Evolutionary conservation across 2,113 vertebrate genomes (phyloP).

Genomic region (Toxotes jaculatrix): DNA sequence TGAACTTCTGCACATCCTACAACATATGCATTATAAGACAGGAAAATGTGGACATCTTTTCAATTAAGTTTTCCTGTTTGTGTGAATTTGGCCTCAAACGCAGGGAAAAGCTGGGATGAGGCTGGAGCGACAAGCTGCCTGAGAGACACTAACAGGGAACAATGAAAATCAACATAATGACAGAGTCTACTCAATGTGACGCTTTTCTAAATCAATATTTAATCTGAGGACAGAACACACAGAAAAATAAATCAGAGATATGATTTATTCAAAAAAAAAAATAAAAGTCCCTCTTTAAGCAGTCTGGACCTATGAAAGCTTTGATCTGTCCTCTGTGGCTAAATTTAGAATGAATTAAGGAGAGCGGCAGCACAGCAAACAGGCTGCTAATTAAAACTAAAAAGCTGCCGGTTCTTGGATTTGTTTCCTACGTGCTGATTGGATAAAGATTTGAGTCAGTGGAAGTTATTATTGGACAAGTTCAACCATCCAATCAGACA

Average conservation of each 20-base stretch:
- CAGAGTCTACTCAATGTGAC: constrained; percentile 34
- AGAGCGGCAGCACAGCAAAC: not conserved
- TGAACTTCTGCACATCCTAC: constrained; percentile 48
- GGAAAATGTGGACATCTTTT: constrained; percentile 52
- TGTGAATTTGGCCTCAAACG: constrained; percentile 25
- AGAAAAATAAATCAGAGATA: constrained; percentile 21
- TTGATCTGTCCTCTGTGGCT: not conserved
- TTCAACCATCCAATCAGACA: not conserved
- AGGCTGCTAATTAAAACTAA: not conserved
- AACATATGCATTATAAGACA: constrained; percentile 40
- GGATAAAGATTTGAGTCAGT: constrained; percentile 13
- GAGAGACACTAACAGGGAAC: constrained; percentile 61
- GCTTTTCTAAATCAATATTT: constrained; percentile 59
- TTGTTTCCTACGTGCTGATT: not conserved
- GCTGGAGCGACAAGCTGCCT: constrained; percentile 23
- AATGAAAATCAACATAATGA: constrained; percentile 75
- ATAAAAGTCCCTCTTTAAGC: not conserved
- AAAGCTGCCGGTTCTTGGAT: constrained; percentile 15
- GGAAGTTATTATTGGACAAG: not conserved
- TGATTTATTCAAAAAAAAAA: constrained; percentile 3
- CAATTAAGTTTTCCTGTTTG: constrained; percentile 55
- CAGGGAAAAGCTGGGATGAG: not conserved
- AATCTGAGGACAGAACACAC: constrained; percentile 20
- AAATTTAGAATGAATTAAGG: not conserved
- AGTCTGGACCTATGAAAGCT: not conserved